phyloP scores from a whole-genome alignment of 2,113 vertebrate species.

The Mastomys coucha region DNA sequence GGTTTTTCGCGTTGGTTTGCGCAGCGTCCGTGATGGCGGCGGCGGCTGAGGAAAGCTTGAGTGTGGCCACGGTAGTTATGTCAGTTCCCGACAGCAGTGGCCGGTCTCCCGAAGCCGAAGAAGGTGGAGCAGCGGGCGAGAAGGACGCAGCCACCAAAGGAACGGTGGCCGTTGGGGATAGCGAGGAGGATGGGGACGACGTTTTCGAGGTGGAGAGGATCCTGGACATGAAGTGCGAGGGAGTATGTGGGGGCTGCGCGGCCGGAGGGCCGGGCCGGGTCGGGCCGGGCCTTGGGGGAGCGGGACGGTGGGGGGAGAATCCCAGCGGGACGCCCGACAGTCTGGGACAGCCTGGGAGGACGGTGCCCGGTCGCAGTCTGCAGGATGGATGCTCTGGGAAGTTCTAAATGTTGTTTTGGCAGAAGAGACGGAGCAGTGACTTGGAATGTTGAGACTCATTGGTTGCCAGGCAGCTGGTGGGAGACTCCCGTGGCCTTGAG shows the following conservation, averaged over 20 bases:
- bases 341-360: neutral
- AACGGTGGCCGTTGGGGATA: slow-evolving; percentile 80
- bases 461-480: neutral
- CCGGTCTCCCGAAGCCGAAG: neutral
- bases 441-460: accelerated
- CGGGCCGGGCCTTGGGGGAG: neutral
- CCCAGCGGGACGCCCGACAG: neutral
- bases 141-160: neutral
- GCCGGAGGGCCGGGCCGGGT: neutral
- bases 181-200: slow-evolving; percentile 91
- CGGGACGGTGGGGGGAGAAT: neutral
- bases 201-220: slow-evolving; percentile 98
- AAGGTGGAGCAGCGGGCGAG: neutral
- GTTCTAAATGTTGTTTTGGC: neutral
- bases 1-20: slow-evolving; percentile 47
- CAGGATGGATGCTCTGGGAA: neutral
- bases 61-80: neutral
- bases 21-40: slow-evolving; percentile 81
- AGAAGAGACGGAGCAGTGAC: neutral
- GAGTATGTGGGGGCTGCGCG: slow-evolving; percentile 86
- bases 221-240: slow-evolving; percentile 94
- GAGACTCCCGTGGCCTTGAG: accelerated
- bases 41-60: neutral
- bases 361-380: too few species aligned
- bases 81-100: neutral